Conservation (phyloP, 1,140 invertebrate species). For the Stenopsyche tienmushanensis region DNA sequence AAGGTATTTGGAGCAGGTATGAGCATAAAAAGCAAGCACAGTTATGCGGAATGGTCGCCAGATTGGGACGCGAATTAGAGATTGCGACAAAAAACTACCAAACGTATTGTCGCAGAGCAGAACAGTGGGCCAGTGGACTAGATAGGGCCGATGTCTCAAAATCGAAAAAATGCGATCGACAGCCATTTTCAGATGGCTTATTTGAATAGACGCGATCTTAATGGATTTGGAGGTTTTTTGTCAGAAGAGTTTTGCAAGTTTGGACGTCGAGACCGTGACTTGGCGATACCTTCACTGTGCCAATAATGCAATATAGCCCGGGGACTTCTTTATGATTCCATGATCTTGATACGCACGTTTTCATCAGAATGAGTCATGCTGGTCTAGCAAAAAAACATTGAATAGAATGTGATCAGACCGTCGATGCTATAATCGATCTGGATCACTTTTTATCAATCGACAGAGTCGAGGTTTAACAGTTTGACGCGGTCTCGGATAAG, state of each 20-base stretch:
- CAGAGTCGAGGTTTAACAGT: too few species aligned
- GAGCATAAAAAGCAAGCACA: constrained; percentile 27
- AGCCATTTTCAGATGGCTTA: too few species aligned
- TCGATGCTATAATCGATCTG: neutral
- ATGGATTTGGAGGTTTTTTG: too few species aligned
- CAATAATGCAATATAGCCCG: constrained; percentile 17
- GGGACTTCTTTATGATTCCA: neutral
- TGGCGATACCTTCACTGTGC: neutral
- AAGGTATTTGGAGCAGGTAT: constrained; percentile 33
- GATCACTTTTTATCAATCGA: too few species aligned
- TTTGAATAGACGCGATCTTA: too few species aligned
- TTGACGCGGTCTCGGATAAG: too few species aligned
- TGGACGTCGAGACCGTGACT: neutral
- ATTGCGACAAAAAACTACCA: constrained; percentile 18
- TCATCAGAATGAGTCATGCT: constrained; percentile 13
- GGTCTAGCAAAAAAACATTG: constrained; percentile 1
- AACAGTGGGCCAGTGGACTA: constrained; percentile 25
- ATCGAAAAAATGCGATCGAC: neutral
- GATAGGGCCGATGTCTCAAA: constrained; percentile 5
- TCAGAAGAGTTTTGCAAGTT: neutral
- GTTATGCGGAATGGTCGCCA: constrained; percentile 27
- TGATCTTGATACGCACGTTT: constrained; percentile 16
- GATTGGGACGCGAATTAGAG: constrained; percentile 28
- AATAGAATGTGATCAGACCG: neutral
- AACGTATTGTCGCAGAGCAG: constrained; percentile 15